Conservation (phyloP, 2,888 invertebrate genomes). For the Andrena flavipes region DNA sequence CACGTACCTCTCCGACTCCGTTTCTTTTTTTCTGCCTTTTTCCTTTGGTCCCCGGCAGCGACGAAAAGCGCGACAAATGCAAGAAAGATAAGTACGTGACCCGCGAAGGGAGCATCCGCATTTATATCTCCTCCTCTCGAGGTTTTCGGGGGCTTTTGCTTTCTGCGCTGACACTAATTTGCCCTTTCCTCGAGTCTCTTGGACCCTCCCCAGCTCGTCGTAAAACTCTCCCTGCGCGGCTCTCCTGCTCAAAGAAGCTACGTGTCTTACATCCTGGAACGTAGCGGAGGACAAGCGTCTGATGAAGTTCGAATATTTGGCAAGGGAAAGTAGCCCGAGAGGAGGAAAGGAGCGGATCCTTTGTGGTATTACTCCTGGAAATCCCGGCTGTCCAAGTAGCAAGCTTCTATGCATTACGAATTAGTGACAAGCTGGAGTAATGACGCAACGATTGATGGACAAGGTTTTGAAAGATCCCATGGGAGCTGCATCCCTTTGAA, state of each 20-base stretch:
- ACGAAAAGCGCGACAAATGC: slow-evolving; percentile 58
- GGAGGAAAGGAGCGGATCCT: background rate
- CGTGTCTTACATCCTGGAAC: slow-evolving; percentile 26
- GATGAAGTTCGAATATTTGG: slow-evolving; percentile 28
- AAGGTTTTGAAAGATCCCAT: too few relatives aligned
- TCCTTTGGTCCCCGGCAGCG: slow-evolving; percentile 1
- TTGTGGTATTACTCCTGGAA: too few relatives aligned
- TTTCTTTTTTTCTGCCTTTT: background rate
- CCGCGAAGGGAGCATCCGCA: slow-evolving; percentile 51
- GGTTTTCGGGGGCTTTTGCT: slow-evolving; percentile 54
- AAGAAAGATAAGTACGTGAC: slow-evolving; percentile 61
- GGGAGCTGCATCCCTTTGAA: too few relatives aligned
- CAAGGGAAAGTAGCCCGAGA: background rate
- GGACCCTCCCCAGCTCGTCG: slow-evolving; percentile 8
- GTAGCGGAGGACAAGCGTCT: slow-evolving; percentile 5
- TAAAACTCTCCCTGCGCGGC: slow-evolving; percentile 2
- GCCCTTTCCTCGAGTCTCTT: slow-evolving; percentile 43
- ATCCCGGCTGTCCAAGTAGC: too few relatives aligned
- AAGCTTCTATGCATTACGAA: too few relatives aligned
- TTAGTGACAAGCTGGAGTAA: too few relatives aligned
- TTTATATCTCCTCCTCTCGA: slow-evolving; percentile 57
- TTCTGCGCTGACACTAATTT: slow-evolving; percentile 59
- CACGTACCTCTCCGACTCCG: slow-evolving; percentile 25
- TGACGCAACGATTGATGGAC: too few relatives aligned
- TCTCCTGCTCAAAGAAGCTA: slow-evolving; percentile 36